A percentile compares a stretch with the other conserved stretches of the same genome.
phyloP scores from a whole-genome alignment of 2,113 vertebrate genomes.

The Cygnus atratus region DNA sequence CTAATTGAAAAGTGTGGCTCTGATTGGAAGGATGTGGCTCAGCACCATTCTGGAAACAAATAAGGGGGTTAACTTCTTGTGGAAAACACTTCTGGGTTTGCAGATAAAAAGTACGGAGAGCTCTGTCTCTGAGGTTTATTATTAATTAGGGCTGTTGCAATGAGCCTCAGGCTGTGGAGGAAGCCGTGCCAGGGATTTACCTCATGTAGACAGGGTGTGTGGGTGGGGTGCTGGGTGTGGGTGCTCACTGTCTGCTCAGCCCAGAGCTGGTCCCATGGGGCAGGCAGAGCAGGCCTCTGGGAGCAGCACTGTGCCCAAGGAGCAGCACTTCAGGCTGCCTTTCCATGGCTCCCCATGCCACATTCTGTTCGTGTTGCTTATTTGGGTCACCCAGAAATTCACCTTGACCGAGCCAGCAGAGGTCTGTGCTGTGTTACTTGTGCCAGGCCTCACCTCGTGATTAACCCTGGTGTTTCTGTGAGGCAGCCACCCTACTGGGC shows the following conservation, averaged over 20 bases:
- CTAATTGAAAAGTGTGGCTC: not conserved
- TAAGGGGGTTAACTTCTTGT: not conserved
- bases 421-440: accelerated
- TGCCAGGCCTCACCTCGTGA: not conserved
- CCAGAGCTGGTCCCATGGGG: not conserved
- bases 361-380: not conserved
- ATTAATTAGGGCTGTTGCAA: not conserved
- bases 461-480: no score
- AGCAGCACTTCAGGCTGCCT: not conserved
- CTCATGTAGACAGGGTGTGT: accelerated
- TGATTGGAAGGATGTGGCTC: not conserved
- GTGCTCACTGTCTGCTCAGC: not conserved
- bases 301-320: not conserved
- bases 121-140: not conserved
- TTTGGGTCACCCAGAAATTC: not conserved
- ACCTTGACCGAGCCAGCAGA: not conserved
- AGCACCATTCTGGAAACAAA: not conserved
- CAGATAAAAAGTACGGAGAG: not conserved
- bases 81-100: not conserved
- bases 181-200: not conserved
- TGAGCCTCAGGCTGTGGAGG: not conserved
- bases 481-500: not conserved
- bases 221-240: not conserved
- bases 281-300: not conserved
- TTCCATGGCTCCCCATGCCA: not conserved